Percentiles rank a stretch among this genome's conserved stretches.
Conservation (phyloP, 2,113 vertebrate species). For the Chloropsis cyanopogon region DNA sequence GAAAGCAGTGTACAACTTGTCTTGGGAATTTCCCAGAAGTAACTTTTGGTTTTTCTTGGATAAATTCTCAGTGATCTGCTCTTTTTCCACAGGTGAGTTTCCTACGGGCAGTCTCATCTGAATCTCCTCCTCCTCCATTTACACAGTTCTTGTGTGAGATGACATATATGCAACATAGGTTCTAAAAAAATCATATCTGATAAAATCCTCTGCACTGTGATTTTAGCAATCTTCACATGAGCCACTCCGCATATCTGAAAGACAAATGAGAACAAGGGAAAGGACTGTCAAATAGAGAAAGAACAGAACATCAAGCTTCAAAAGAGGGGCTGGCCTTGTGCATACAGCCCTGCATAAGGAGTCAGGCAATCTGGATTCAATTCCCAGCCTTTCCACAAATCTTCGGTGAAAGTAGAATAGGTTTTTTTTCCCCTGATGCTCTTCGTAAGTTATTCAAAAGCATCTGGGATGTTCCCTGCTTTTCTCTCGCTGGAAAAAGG, state of each 20-base stretch:
- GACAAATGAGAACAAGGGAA: slow-evolving; percentile 49
- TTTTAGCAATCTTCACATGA: not conserved
- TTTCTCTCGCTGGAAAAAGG: not conserved
- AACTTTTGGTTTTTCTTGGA: not conserved
- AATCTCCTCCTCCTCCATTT: not conserved
- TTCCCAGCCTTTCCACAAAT: slow-evolving; percentile 50
- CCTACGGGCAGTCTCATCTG: not conserved
- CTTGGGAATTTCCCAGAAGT: not conserved
- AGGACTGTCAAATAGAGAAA: slow-evolving; percentile 58
- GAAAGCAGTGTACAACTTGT: not conserved
- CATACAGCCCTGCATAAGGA: not conserved
- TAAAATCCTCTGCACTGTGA: not conserved
- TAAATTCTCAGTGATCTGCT: not conserved
- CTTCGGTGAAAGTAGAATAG: not conserved
- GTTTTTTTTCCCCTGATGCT: not conserved
- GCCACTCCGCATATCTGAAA: not conserved
- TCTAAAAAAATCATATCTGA: not conserved
- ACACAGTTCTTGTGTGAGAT: not conserved
- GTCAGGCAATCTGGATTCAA: slow-evolving; percentile 55
- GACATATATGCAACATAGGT: not conserved
- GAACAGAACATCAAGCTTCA: slow-evolving; percentile 36
- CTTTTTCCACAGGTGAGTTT: not conserved
- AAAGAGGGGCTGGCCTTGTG: slow-evolving; percentile 25
- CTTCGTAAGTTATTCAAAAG: not conserved
- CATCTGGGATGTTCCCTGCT: not conserved